Base-by-base conservation (phyloP, 2,113 vertebrate species). In the Heterochromis multidens region DNA sequence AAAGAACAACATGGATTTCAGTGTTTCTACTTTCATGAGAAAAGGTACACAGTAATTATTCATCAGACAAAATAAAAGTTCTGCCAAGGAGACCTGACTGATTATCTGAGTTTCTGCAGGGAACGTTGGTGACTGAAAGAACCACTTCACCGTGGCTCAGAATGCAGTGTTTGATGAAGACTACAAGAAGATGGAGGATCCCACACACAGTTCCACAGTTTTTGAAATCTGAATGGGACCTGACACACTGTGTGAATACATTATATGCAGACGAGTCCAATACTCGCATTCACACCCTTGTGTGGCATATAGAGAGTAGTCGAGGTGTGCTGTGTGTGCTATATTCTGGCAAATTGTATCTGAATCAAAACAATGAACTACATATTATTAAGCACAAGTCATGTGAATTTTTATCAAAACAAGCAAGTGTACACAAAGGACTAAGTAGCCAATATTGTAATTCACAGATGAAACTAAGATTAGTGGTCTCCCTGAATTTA, bases 21-120 rank as follows among this genome's bases (percentile, higher is more conserved):
- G 88, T 40, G 76, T 95, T 33, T 96, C 94, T 46, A 90, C 91
- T 19, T 97, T 97, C 89, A 94, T 96, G 92, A 94, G 96, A 49
- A 96, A 96, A 96, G 96, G 96, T 97, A 82, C 27, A 59, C 2
- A 60, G 29, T 19, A 52, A 46, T 52, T 4, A 17, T 57, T 37
- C 13, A 29, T 4, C 49, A 49, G 8, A 9, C 40, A 2, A 21
- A 33, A 49, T 8, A 5, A 21, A 1, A 23, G 52, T 52, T 33
- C 33, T 33, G 33, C 33, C 33, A 33, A 49, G 6, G 12, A 54
- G 6, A 52, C 3, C 13, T 16, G 14, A 52, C 10, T 72, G 33
- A 37, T 33, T 4, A 6, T 80, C 21, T 91, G 11, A 84, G 57
- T 17, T 43, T 31, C 19, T 57, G 2, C 59, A 95, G 95, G 91